Evolutionary conservation across 1,140 invertebrate genomes (phyloP), one percentile per base, ranked within the genome.

Genomic region (Aphelinus certus): DNA sequence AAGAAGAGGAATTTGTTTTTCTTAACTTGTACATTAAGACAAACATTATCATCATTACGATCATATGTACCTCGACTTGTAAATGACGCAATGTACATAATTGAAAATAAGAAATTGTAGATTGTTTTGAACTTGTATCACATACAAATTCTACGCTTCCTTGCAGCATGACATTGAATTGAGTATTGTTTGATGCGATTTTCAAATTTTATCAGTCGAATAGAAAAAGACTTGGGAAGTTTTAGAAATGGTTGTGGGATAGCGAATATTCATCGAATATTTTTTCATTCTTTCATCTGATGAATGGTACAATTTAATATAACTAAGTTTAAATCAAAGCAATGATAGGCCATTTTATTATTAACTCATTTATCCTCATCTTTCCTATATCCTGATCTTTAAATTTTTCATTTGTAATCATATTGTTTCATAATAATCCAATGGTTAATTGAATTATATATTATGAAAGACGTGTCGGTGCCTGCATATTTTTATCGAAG

Each of bases 121-220:
- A 72, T 67, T 62, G 45, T 68, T 71, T 73, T 74, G 53, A 62
- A 26, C 69, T 56, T 74, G 9, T 58, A 77, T 70, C 42, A 65
- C 45, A 71, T 53, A 51, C 3, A 73, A 6, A 75, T 64, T 69
- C 78, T 62, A 61, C 68, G 60, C 80, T 85, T 81, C 84, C 82
- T 87, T 86, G 87, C 85, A 86, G 86, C 85, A 87, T 87, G 86
- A 85, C 83, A 86, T 86, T 87, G 48, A 71, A 6, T 60, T 51
- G 61, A 68, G 66, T 58, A 43, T 6, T n/a, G 4, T 7, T 74
- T 65, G 1, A 63, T 63, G 62, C 9, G 73, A 72, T 62, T 65
- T 71, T 64, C 26, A 5, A 73, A 65, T 56, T 46, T 65, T 71
- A 48, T 66, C 61, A 26, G n/a, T 72, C 65, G 1, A 48, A 72